Evolutionary conservation across 2,113 vertebrate genomes (phyloP), one percentile per base, ranked within the genome.

Genomic region (Myocastor coypus): DNA sequence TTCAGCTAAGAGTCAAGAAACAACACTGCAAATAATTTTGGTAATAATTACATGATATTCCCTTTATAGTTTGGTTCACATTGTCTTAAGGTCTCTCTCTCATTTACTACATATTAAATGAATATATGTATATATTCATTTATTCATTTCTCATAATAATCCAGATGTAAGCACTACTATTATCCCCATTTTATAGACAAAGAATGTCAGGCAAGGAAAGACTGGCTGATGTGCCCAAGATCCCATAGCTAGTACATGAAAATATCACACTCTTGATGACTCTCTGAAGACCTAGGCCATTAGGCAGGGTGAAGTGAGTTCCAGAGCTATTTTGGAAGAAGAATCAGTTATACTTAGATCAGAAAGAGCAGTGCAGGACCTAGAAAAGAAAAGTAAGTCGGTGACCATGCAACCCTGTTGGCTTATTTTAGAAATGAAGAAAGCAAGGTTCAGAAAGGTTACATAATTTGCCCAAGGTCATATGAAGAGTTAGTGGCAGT

Each of bases 351-450:
- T 50, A 37, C 37, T 90, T 71, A 85, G 66, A 66, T 95, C 59
- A 92, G 87, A 93, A 94, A 92, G 80, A 88, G 81, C 71, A 68
- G 46, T 28, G 32, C 42, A 68, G 89, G 91, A 63, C 87, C 77
- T 89, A 95, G 59, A 69, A 34, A 1, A 26, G 81, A 94, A 96
- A 52, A 89, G 92, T 63, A 91, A 93, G 87, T 90, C 81, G 82
- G 87, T 84, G 95, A 89, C 89, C 64, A 8, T 0, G 0, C 7
- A 63, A 46, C 11, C 86, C 59, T 96, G 37, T 22, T 2, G 28
- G 61, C 30, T 97, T 85, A 97, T 92, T 97, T 95, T 96, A 82
- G 93, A 94, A 93, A 93, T 17, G 59, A 97, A 80, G 83, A 97
- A 97, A 94, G 73, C 26, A 42, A 97, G 81, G 42, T 94, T 42